Percentiles rank a stretch among this genome's conserved stretches.
Evolutionary conservation across 2,888 invertebrate species (phyloP).

Genomic region (Agrotis puta): DNA sequence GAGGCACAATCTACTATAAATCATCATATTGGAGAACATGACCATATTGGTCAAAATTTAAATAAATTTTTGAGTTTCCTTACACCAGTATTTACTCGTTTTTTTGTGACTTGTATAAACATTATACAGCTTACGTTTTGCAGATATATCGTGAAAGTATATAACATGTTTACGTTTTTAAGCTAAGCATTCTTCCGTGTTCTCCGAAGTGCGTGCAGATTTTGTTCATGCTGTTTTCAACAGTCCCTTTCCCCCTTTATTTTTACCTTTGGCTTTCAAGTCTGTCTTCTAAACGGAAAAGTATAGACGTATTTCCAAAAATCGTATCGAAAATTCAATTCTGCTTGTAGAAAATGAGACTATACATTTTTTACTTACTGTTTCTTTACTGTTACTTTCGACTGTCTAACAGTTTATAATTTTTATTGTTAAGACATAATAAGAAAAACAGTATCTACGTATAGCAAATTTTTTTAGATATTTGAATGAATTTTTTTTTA

Average conservation of each 20-base stretch:
- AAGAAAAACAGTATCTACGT: constrained; percentile 14
- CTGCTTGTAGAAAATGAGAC: background rate
- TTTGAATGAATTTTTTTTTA: background rate
- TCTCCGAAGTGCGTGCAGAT: background rate
- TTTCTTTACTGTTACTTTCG: too few species aligned
- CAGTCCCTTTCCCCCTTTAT: too few species aligned
- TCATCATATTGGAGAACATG: constrained; percentile 13
- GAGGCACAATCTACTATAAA: constrained; percentile 10
- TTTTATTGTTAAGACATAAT: background rate
- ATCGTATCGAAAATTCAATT: too few species aligned
- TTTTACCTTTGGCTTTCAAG: too few species aligned
- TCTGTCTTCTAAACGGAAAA: too few species aligned
- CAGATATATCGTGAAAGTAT: background rate
- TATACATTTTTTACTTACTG: too few species aligned
- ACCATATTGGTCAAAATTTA: constrained; percentile 7
- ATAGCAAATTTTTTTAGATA: background rate
- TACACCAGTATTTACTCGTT: background rate
- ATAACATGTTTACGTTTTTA: background rate
- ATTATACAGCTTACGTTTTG: background rate
- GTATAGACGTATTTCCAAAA: background rate
- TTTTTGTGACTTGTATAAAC: background rate
- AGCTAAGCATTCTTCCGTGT: background rate
- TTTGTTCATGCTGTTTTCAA: background rate
- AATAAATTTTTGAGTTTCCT: background rate
- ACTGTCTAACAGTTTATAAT: background rate